Percentiles rank a stretch among this genome's conserved stretches.
Conservation (phyloP, 2,888 invertebrate genomes). For the Andrena fulva region DNA sequence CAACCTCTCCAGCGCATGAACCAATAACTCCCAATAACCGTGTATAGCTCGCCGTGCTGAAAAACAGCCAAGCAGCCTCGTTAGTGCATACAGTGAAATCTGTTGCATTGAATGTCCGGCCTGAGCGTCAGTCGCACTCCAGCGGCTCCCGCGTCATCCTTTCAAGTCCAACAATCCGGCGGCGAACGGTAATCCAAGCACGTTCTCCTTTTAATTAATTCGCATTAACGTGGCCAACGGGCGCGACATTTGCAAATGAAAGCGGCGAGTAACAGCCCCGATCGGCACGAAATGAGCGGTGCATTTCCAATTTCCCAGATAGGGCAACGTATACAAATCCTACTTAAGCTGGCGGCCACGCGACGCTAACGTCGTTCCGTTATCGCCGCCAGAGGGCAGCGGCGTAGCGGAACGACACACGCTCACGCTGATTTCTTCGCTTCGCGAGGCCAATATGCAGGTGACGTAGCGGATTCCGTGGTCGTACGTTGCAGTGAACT, state of each 20-base stretch:
- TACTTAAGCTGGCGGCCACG: constrained; percentile 53
- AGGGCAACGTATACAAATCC: constrained; percentile 35
- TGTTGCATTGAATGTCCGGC: background rate
- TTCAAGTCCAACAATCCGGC: background rate
- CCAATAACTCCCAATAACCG: background rate
- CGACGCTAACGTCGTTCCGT: constrained; percentile 44
- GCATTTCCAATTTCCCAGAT: constrained; percentile 46
- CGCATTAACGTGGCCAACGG: constrained; percentile 20
- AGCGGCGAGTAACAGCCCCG: constrained; percentile 20
- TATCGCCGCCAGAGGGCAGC: constrained; percentile 35
- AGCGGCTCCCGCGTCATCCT: background rate
- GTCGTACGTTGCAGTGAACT: constrained; percentile 15
- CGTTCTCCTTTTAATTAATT: constrained; percentile 53
- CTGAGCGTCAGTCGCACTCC: background rate
- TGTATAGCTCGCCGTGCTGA: background rate
- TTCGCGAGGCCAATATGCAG: constrained; percentile 41
- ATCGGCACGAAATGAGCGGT: constrained; percentile 15
- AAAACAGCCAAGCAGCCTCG: background rate
- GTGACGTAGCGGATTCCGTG: constrained; percentile 8
- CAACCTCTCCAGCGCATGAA: background rate
- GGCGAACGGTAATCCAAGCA: constrained; percentile 22
- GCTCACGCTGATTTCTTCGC: constrained; percentile 33
- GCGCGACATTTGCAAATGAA: constrained; percentile 32
- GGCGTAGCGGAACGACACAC: constrained; percentile 42
- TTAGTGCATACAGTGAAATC: background rate